Evolutionary conservation across 2,888 invertebrate genomes (phyloP).

Genomic region (Conus canariensis): DNA sequence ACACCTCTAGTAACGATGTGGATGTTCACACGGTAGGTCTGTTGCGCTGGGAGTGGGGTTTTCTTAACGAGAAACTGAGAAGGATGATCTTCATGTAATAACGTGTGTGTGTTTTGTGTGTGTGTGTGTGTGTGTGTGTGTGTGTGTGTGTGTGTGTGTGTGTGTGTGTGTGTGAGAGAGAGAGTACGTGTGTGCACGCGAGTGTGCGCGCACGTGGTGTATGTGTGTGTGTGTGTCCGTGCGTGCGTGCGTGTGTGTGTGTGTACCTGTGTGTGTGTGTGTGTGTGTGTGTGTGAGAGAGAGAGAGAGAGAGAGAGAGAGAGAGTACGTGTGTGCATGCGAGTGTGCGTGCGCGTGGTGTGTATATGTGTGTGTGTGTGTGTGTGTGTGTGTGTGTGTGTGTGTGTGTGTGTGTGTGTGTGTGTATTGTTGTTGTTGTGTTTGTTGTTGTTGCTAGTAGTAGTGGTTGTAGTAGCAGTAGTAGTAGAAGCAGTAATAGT

Average conservation of each 20-base stretch:
- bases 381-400: neutral
- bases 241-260: neutral
- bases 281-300: neutral
- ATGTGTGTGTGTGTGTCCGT: neutral
- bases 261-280: neutral
- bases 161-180: constrained; percentile 7
- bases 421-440: neutral
- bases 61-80: too few species aligned
- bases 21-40: constrained; percentile 43
- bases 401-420: neutral
- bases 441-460: too few species aligned
- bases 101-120: neutral
- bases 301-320: too few species aligned
- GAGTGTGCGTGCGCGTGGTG: neutral
- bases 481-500: too few species aligned
- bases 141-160: neutral
- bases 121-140: neutral
- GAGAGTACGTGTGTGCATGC: neutral
- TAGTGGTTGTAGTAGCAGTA: too few species aligned
- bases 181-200: neutral
- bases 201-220: neutral
- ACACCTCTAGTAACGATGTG: constrained; percentile 84
- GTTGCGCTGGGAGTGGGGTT: neutral
- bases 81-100: too few species aligned
- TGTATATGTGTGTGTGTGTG: constrained; percentile 1